Conservation (phyloP, 2,888 invertebrate species). For the Cerastis rubricosa region DNA sequence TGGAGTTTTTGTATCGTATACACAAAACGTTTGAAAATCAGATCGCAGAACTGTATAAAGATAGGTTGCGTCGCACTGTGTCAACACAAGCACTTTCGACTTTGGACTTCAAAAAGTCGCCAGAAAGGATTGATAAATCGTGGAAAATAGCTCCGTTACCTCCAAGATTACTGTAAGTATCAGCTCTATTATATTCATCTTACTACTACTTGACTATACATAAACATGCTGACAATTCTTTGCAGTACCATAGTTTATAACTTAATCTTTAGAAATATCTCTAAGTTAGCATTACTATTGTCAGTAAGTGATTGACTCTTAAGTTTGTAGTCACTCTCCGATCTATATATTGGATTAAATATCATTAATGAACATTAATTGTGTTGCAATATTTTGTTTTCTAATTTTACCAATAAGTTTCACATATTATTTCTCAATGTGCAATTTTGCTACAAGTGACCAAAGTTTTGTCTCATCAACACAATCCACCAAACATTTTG, state of each 20-base stretch:
- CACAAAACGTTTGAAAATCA: conserved; percentile 87
- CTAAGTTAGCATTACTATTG: not conserved
- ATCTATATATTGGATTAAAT: not conserved
- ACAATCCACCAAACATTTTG: not conserved
- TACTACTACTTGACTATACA: no score
- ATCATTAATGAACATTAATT: conserved; percentile 8
- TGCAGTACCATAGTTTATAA: not conserved
- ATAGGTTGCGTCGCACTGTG: conserved; percentile 81
- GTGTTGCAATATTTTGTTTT: not conserved
- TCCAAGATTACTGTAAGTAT: conserved; percentile 86
- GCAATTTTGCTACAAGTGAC: not conserved
- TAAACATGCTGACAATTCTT: not conserved
- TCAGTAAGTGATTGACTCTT: not conserved
- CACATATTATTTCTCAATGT: not conserved
- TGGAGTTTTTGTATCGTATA: conserved; percentile 90
- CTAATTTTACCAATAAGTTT: not conserved
- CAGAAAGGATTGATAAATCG: conserved; percentile 81
- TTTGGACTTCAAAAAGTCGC: conserved; percentile 85
- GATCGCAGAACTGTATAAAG: conserved; percentile 86
- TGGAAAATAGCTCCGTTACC: conserved; percentile 92
- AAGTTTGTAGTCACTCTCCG: not conserved
- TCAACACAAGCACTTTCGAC: conserved; percentile 72
- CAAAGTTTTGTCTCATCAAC: not conserved
- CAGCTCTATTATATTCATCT: not conserved
- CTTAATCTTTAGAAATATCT: not conserved